Conservation (phyloP, 2,113 vertebrate species). For the Glareola pratincola region DNA sequence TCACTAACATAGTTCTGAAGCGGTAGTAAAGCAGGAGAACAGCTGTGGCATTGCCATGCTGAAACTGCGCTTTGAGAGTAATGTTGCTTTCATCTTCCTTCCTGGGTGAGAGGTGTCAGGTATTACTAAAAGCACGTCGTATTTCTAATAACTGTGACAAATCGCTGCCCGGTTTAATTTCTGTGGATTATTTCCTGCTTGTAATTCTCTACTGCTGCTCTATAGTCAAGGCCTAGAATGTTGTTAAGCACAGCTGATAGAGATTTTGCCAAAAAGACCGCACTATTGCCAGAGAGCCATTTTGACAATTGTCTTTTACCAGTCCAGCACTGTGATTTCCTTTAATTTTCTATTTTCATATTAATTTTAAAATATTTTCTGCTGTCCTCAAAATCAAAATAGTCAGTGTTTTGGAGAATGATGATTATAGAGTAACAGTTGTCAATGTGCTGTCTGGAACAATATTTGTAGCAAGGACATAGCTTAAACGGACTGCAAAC, state of each 20-base stretch:
- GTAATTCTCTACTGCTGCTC: not conserved
- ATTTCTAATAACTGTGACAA: not conserved
- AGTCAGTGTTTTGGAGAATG: not conserved
- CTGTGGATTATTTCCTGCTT: not conserved
- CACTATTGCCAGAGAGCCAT: fast-evolving
- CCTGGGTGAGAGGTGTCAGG: not conserved
- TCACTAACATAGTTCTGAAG: not conserved
- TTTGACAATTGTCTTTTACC: not conserved
- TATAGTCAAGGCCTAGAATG: not conserved
- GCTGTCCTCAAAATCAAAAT: not conserved
- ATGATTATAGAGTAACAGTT: not conserved
- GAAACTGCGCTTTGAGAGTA: not conserved
- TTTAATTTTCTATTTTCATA: not conserved
- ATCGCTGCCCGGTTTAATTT: not conserved
- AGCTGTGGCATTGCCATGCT: fast-evolving
- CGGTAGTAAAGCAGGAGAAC: not conserved
- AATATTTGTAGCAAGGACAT: not conserved
- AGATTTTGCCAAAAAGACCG: not conserved
- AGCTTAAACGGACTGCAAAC: not conserved
- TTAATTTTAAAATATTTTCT: not conserved
- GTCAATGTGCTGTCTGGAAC: not conserved
- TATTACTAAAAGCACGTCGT: not conserved
- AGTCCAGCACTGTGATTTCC: not conserved
- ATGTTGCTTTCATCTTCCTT: not conserved
- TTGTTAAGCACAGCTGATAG: not conserved